These are phyloP conservation scores for Cyprinella venusta DNA, from an alignment of 2,797 vertebrate genomes.

Conservation along the genomic window DNA sequence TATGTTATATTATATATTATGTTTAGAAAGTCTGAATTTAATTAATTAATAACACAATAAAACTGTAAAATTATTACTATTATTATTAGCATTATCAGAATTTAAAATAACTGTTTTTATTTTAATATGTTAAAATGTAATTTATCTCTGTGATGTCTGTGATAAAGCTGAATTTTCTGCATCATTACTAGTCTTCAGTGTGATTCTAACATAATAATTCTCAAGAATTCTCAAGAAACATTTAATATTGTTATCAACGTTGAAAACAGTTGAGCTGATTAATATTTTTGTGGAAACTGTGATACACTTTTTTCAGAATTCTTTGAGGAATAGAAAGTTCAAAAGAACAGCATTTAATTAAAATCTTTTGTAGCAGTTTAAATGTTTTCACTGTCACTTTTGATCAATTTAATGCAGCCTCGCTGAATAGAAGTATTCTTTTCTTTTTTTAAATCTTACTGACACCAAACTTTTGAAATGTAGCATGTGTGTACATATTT, in stretches of 20 bases:
- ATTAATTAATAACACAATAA: neutral
- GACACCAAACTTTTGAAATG: neutral
- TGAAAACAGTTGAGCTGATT: neutral
- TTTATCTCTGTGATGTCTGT: neutral
- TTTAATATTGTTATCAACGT: neutral
- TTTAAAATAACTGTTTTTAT: neutral
- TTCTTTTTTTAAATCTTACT: too few species aligned
- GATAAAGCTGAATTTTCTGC: neutral
- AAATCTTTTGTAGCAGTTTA: neutral
- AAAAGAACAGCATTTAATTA: neutral
- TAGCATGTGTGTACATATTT: neutral
- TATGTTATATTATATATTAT: too few species aligned
- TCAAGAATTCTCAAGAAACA: neutral
- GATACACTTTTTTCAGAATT: neutral
- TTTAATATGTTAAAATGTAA: neutral
- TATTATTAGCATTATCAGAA: too few species aligned
- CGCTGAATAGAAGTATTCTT: neutral
- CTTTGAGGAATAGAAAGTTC: neutral
- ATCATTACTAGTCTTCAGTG: neutral
- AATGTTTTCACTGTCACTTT: neutral
- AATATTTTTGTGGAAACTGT: neutral
- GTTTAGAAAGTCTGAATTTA: neutral
- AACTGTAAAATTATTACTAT: too few species aligned
- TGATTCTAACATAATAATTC: neutral
- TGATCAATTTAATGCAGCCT: neutral